These are phyloP conservation scores for Platysteira castanea DNA, from an alignment of 2,113 vertebrate species.

Conservation along the genomic window DNA sequence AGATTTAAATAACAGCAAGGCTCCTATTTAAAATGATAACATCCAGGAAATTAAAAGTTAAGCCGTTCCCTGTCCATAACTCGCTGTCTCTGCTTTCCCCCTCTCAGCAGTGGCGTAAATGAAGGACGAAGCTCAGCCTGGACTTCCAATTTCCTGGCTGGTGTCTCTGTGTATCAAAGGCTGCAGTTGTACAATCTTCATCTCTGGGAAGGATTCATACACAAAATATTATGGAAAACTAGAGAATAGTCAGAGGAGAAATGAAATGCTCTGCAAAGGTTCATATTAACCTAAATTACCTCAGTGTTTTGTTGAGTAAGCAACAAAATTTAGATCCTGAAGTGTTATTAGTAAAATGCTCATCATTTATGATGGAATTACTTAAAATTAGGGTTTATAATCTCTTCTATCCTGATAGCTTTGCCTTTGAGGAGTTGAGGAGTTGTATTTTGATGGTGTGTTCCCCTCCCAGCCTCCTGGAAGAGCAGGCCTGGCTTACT, in stretches of 20 bases:
- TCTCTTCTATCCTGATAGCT: neutral
- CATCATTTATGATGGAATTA: neutral
- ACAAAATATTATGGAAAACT: neutral
- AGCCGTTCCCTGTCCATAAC: neutral
- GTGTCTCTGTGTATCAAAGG: neutral
- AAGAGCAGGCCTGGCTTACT: neutral
- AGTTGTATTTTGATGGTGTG: neutral
- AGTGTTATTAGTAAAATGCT: neutral
- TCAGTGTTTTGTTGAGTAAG: neutral
- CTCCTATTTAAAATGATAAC: constrained; percentile 34
- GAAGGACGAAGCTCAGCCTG: neutral
- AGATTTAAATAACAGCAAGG: constrained; percentile 46
- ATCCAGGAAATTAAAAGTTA: constrained; percentile 63
- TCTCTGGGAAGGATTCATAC: neutral
- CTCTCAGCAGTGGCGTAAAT: neutral
- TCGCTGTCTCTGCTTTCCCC: neutral
- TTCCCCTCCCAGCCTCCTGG: neutral
- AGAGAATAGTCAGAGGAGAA: neutral
- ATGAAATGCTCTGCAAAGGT: neutral
- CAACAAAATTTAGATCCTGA: neutral
- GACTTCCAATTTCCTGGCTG: constrained; percentile 38
- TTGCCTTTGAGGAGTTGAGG: neutral
- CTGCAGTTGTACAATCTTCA: neutral
- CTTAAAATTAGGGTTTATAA: neutral
- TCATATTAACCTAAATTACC: neutral